Base-by-base conservation (phyloP, 1,140 invertebrate species). In the Eufriesea mexicana region DNA sequence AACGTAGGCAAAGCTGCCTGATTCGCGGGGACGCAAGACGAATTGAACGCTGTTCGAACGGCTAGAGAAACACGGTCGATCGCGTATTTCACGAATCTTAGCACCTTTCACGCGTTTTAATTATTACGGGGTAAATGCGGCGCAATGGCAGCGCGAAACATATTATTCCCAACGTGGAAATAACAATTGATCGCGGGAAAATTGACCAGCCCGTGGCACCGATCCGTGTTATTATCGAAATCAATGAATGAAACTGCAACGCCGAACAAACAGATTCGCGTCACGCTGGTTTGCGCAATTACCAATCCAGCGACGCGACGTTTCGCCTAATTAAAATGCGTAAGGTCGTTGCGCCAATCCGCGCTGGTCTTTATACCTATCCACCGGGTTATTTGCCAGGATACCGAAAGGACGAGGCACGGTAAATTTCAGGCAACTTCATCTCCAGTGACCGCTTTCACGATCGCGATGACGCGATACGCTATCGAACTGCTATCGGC, bases 191-290 rank as follows among this genome's bases (percentile, higher is more conserved):
- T 47, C 25, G 70, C 45, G 35, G 59, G 23, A 73, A 84, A 90
- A 89, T 89, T 87, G 71, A 35, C 47, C 68, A 73, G 79, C 25
- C 79, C 59, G 35, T 55, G 47, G 71, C 68, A 79, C 51, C 86
- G 68, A 70, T 61, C 66, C 72, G 75, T 86, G 86, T 87, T 54
- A 86, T 84, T 87, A 84, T 68, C 68, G 57, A 90, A 88, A 64
- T 86, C 76, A 79, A 81, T 86, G 61, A 89, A 89, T 84, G 84
- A 83, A 78, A 83, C 79, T 83, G 78, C 62, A 78, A 47, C 78
- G 79, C 84, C 66, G 23, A 81, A 85, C 84, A 79, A 86, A 86
- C 68, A 77, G 61, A 88, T 85, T 68, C 28, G 5, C 77, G 74
- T 79, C 79, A 84, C 70, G 70, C 55, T 49, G 9, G 51, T 64